Percentiles rank a stretch among this genome's conserved stretches.
Conservation (phyloP, 2,113 vertebrate genomes). For the Notechis scutatus region DNA sequence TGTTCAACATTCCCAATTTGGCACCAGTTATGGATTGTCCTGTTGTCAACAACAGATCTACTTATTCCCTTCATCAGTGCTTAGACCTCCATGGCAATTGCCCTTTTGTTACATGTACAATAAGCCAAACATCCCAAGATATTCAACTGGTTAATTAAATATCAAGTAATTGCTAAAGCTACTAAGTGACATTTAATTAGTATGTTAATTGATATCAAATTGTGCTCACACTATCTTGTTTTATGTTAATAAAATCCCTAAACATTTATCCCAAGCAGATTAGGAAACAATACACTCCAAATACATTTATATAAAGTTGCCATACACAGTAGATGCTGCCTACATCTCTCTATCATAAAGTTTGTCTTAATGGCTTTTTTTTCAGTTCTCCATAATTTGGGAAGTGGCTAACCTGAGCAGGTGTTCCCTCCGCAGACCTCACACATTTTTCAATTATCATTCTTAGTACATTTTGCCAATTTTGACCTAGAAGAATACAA, state of each 20-base stretch:
- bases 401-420: neutral
- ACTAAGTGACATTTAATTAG: conserved; percentile 73
- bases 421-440: neutral
- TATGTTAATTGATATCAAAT: conserved; percentile 72
- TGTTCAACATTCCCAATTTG: conserved; percentile 32
- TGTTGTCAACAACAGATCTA: conserved; percentile 50
- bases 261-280: conserved; percentile 63
- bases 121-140: conserved; percentile 59
- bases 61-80: conserved; percentile 46
- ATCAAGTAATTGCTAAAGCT: conserved; percentile 70
- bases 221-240: conserved; percentile 67
- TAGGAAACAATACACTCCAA: conserved; percentile 59
- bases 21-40: conserved; percentile 23
- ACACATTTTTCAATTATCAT: neutral
- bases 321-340: conserved; percentile 47
- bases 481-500: neutral
- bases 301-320: conserved; percentile 47
- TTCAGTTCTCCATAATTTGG: conserved; percentile 6
- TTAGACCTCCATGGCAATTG: conserved; percentile 59
- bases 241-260: conserved; percentile 70
- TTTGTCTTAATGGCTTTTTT: conserved; percentile 16
- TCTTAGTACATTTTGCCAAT: neutral
- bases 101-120: conserved; percentile 64
- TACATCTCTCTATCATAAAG: neutral
- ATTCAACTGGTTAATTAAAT: conserved; percentile 72